Evolutionary conservation across 2,888 invertebrate genomes (phyloP), one percentile per base, ranked within the genome.

Genomic region (Apamea crenata): DNA sequence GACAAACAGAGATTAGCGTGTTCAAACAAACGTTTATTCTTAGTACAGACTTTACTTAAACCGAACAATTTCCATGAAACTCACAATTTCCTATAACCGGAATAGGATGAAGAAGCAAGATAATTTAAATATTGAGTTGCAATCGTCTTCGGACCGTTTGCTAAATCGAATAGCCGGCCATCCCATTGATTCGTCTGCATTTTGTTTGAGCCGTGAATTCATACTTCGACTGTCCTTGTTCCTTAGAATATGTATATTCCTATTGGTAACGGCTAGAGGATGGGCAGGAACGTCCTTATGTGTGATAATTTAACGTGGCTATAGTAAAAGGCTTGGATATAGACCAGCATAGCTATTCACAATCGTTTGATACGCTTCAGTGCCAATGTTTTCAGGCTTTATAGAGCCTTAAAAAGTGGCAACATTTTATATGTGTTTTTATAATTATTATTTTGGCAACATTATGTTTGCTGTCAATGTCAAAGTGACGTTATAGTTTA

Each of bases 151-250:
- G 21, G 8, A 16, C 14, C 50, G 68, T 71, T 72, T n/a, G 25
- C 65, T 53, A 67, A 21, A 69, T 72, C 32, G 36, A 84, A 75
- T 73, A 21, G 59, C 12, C 36, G 18, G 16, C 21, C 44, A 59
- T 44, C 12, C 71, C 44, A 83, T 83, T 84, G 75, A 84, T 44
- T 50, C 8, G 29, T 2, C 1, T 29, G 59, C 72, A 75, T 84
- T 83, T 65, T 83, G 59, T 61, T 65, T 14, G 21, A 16, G n/a
- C 71, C 63, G n/a, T 53, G 75, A 63, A 83, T 83, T 84, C 72
- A 80, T 69, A 75, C 72, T 65, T 75, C 53, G 6, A 14, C 6
- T 47, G 21, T 61, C 32, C n/a, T 56, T 63, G 21, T 71, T 0
- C 25, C 25, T 25, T 67, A 50, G 29, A 59, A 77, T 50, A 70